Evolutionary conservation across 2,888 invertebrate genomes (phyloP).

Genomic region (Crepidodera aurea): DNA sequence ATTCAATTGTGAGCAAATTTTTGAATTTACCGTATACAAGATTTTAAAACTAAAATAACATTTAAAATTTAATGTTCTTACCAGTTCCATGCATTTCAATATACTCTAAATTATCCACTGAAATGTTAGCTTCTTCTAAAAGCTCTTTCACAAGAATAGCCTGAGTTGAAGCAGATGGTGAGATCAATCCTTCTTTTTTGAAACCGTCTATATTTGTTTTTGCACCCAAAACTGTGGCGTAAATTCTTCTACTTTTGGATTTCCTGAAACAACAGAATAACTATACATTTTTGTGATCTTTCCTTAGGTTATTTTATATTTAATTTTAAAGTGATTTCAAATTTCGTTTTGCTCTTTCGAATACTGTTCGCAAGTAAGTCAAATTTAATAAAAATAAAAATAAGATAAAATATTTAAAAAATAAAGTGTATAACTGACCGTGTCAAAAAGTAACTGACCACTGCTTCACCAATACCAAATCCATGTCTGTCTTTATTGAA

Average conservation of each 20-base stretch:
- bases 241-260: conserved; percentile 55
- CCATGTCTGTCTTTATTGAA: conserved; percentile 40
- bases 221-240: conserved; percentile 59
- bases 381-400: too few relatives aligned
- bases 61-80: conserved; percentile 19
- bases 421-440: conserved; percentile 40
- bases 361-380: too few relatives aligned
- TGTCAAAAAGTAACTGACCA: conserved; percentile 61
- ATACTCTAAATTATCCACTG: conserved; percentile 75
- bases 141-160: conserved; percentile 68
- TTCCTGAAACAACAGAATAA: background rate
- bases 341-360: too few relatives aligned
- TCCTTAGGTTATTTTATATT: too few relatives aligned
- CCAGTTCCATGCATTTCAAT: conserved; percentile 90
- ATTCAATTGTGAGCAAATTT: too few relatives aligned
- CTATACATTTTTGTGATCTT: background rate
- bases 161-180: conserved; percentile 64
- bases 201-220: conserved; percentile 57
- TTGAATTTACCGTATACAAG: too few relatives aligned
- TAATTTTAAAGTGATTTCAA: too few relatives aligned
- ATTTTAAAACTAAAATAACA: too few relatives aligned
- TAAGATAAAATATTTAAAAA: background rate
- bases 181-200: conserved; percentile 56
- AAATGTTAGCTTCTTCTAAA: conserved; percentile 73
- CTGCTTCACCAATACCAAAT: conserved; percentile 60